Base-by-base conservation (phyloP, 1,140 invertebrate species). In the Drosophila tani region DNA sequence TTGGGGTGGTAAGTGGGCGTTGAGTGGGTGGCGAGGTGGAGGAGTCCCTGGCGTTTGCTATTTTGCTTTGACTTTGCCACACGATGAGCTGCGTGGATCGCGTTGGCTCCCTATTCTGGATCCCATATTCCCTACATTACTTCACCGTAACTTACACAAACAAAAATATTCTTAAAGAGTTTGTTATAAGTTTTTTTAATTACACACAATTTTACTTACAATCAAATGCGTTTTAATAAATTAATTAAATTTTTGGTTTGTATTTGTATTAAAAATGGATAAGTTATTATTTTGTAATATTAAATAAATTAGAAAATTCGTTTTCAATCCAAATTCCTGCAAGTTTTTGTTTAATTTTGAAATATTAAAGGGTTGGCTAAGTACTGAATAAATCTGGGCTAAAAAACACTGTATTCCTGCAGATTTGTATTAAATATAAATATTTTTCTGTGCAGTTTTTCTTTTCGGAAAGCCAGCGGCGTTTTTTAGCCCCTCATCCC, bases 11-110 rank as follows among this genome's bases (percentile, higher is more conserved):
- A 2, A 24, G 5, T 17, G 56, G 41, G 29, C 12, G 12, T 59
- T 15, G 43, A 11, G 17, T 27, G 21, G 24, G 24, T 32, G 14
- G 2, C 45, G 29, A 35, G 38, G 35, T 47, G 51, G 38, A 40
- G 65, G 38, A 40, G 65, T 70, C 66, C 49, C 66, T 17, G 27
- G 51, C 65, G 53, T 73, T 73, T 71, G 66, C 67, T 67, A 67
- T 67, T 70, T 67, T 29, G 49, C 66, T 71, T 50, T 58, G 69
- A 53, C 45, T 73, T 73, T 73, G 69, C 69, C 69, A 73, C 51
- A 71, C 67, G 69, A 71, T 50, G 66, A 78, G 75, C 50, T 69
- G 75, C 64, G 45, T 68, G 75, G 45, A 68, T 63, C 65, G 75
- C 65, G 49, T 51, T 50, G 56, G 65, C 68, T 71, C 43, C 55